phyloP scores from a whole-genome alignment of 1,140 invertebrate genomes.

The Ephestia elutella region DNA sequence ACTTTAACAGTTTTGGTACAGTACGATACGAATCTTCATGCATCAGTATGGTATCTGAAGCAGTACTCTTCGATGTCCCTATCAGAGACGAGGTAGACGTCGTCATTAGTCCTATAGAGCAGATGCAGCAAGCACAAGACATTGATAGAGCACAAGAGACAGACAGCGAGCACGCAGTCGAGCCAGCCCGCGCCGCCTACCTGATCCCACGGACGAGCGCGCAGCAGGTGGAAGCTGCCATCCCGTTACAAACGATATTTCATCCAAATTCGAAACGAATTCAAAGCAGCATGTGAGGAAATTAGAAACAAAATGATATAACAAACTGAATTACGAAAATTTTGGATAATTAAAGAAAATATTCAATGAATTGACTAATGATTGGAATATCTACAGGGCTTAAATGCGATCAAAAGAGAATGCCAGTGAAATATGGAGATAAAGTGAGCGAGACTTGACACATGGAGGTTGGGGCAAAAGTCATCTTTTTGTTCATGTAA shows the following conservation, averaged over 20 bases:
- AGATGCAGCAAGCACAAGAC: conserved; percentile 72
- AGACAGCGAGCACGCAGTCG: conserved; percentile 73
- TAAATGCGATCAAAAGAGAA: conserved; percentile 40
- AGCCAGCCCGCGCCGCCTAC: conserved; percentile 75
- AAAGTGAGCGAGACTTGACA: conserved; percentile 54
- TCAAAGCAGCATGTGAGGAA: conserved; percentile 70
- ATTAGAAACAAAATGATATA: conserved; percentile 53
- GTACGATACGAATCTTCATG: background rate
- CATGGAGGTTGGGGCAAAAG: conserved; percentile 61
- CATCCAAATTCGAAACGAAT: conserved; percentile 49
- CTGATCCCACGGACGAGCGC: conserved; percentile 69
- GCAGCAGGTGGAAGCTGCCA: conserved; percentile 72
- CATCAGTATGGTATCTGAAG: conserved; percentile 30
- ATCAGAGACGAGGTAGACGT: conserved; percentile 35
- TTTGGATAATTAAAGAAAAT: too few relatives aligned
- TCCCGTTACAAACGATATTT: conserved; percentile 43
- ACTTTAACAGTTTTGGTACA: background rate
- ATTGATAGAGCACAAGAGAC: conserved; percentile 72
- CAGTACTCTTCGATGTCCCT: conserved; percentile 50
- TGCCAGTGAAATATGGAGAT: conserved; percentile 59
- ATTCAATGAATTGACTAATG: background rate
- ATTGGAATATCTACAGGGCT: background rate
- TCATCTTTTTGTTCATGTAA: conserved; percentile 67
- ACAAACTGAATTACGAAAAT: background rate
- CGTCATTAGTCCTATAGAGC: conserved; percentile 42